Conservation (phyloP, 2,113 vertebrate genomes). For the Nipponia nippon region DNA sequence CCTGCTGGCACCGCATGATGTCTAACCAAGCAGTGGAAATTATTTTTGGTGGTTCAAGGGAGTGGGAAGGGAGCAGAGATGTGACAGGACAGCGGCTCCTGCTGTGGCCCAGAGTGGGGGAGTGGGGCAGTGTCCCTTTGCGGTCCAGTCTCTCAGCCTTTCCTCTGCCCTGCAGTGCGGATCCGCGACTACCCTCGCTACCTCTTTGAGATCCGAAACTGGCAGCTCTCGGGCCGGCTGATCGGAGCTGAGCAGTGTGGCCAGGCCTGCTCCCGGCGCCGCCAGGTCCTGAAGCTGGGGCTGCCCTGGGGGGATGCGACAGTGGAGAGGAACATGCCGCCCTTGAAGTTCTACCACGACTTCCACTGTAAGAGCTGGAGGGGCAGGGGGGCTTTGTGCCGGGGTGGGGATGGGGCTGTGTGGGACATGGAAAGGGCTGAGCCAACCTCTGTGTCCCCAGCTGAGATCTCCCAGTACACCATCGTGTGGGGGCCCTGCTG, state of each 20-base stretch:
- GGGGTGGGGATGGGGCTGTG: rapidly evolving
- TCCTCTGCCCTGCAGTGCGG: conserved; percentile 62
- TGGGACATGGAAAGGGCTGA: neutral
- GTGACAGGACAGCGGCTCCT: neutral
- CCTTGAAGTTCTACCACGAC: conserved; percentile 95
- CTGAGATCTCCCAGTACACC: conserved; percentile 91
- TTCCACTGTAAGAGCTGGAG: conserved; percentile 85
- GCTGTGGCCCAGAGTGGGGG: neutral
- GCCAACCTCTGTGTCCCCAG: conserved; percentile 59
- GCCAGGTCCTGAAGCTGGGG: conserved; percentile 83
- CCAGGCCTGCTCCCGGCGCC: conserved; percentile 83
- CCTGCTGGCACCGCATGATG: neutral
- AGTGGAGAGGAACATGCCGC: conserved; percentile 92
- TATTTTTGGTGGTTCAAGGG: neutral
- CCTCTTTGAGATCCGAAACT: conserved; percentile 95
- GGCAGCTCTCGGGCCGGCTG: conserved; percentile 87
- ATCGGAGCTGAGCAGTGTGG: conserved; percentile 90
- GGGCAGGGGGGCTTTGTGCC: neutral
- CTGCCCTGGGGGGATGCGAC: conserved; percentile 87
- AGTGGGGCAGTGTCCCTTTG: neutral
- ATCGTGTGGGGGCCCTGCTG: conserved; percentile 98
- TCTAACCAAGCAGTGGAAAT: neutral
- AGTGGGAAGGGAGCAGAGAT: neutral
- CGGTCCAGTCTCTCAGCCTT: neutral
- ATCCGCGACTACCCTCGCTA: conserved; percentile 97